Base-by-base conservation (phyloP, 2,797 vertebrate species). In the Aldrovandia affinis region DNA sequence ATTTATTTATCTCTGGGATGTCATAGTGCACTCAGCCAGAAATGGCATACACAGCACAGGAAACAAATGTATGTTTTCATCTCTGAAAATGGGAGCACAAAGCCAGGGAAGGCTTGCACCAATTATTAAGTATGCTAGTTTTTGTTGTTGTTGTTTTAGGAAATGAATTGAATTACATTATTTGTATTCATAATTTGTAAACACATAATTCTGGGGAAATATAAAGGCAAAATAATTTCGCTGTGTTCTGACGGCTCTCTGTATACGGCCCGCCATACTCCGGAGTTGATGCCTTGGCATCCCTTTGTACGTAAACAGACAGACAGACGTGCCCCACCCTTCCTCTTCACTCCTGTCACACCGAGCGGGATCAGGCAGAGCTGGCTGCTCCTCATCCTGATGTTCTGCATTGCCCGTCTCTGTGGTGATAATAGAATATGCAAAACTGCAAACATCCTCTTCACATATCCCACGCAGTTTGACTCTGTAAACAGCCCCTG, bases 281-380 rank as follows among this genome's bases (percentile, higher is more conserved):
- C 15, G 39, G 36, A 42, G 68, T 10, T 42, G 33, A 39, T 73
- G 30, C 39, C 68, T 73, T 73, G 36, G 20, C 68, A 73, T 73
- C 22, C 33, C 36, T 39, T 73, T 73, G 68, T 73, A 18, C 22
- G 15, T 73, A 25, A 9, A 22, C 68, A 73, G 68, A 65, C 28
- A 30, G 68, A 65, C 28, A 30, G 63, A 73, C 33, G 39, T 22
- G 36, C 0, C 20, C 36, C 68, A 18, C 36, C 87, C 83, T 82
- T 83, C 33, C 85, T 85, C 88, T 90, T 88, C 89, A 89, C 89
- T 92, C 87, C 91, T 89, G 83, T 91, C 91, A 90, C 92, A 93
- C 92, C 92, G 91, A 93, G 92, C 92, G 85, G 88, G 91, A 93
- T 93, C 92, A 95, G 89, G 93, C 92, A 93, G 89, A 91, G 82